phyloP scores from a whole-genome alignment of 2,113 vertebrate species.

The Nerophis lumbriciformis region DNA sequence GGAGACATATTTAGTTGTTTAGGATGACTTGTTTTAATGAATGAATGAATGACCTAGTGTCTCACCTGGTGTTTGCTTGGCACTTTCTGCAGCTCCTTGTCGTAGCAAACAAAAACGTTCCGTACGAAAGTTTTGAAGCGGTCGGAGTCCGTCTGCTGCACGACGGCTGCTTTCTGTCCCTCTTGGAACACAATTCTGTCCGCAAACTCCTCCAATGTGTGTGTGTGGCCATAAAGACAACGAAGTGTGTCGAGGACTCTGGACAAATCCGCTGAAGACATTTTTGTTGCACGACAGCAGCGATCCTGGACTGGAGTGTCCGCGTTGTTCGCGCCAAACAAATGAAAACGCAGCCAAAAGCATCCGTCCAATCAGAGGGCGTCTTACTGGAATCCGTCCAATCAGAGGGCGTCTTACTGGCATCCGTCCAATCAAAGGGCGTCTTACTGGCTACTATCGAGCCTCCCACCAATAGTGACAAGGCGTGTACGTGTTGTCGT shows the following conservation, averaged over 20 bases:
- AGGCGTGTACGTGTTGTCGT: no score
- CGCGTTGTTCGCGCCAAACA: slow-evolving; percentile 4
- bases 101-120: slow-evolving; percentile 53
- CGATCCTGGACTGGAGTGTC: neutral
- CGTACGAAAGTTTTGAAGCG: slow-evolving; percentile 43
- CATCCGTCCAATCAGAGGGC: slow-evolving; percentile 22
- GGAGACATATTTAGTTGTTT: no score
- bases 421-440: no score
- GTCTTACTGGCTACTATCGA: no score
- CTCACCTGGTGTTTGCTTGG: slow-evolving; percentile 59
- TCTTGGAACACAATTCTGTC: slow-evolving; percentile 50
- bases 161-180: slow-evolving; percentile 36
- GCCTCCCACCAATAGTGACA: no score
- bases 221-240: slow-evolving; percentile 43
- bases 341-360: slow-evolving; percentile 1
- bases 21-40: no score
- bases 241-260: slow-evolving; percentile 40
- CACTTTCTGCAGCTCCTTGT: slow-evolving; percentile 48
- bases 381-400: neutral
- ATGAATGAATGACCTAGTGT: no score
- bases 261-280: slow-evolving; percentile 36
- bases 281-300: neutral
- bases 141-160: slow-evolving; percentile 44
- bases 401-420: slow-evolving; percentile 15
- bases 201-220: slow-evolving; percentile 56